Evolutionary conservation across 2,888 invertebrate genomes (phyloP).

Genomic region (Drosophila kuntzei): DNA sequence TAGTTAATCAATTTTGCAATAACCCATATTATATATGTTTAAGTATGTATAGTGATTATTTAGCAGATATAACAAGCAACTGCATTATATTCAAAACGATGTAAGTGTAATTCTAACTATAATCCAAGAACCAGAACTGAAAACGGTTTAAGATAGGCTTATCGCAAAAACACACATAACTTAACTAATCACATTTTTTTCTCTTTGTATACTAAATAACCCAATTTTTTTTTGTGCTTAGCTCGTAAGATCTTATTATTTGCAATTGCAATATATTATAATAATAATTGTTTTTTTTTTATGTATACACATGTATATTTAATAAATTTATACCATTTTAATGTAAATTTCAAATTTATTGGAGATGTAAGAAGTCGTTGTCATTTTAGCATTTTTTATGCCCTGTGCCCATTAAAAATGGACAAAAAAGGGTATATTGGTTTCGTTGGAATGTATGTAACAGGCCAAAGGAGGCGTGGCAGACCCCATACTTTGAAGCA

Average conservation of each 20-base stretch:
- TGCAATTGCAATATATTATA: slow-evolving; percentile 47
- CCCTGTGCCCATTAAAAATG: too few species aligned
- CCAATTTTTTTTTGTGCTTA: slow-evolving; percentile 42
- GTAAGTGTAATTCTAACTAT: slow-evolving; percentile 31
- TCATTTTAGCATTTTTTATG: too few species aligned
- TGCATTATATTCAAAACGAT: slow-evolving; percentile 34
- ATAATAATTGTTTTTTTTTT: slow-evolving; percentile 36
- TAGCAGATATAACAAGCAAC: slow-evolving; percentile 17
- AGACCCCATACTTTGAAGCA: too few species aligned
- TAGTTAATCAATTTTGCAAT: slow-evolving; percentile 17
- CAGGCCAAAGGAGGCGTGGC: too few species aligned
- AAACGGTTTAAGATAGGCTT: slow-evolving; percentile 43
- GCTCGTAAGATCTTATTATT: slow-evolving; percentile 44
- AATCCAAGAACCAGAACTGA: slow-evolving; percentile 58
- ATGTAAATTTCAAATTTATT: background rate
- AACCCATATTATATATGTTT: slow-evolving; percentile 44
- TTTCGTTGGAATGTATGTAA: too few species aligned
- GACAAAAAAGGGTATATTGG: too few species aligned
- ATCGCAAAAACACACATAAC: slow-evolving; percentile 19
- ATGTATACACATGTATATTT: slow-evolving; percentile 42
- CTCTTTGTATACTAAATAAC: slow-evolving; percentile 31
- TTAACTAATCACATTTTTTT: slow-evolving; percentile 26
- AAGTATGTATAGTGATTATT: slow-evolving; percentile 48
- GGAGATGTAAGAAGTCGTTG: background rate
- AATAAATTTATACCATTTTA: slow-evolving; percentile 58